Evolutionary conservation across 2,797 vertebrate genomes (phyloP).

Genomic region (Todus mexicanus): DNA sequence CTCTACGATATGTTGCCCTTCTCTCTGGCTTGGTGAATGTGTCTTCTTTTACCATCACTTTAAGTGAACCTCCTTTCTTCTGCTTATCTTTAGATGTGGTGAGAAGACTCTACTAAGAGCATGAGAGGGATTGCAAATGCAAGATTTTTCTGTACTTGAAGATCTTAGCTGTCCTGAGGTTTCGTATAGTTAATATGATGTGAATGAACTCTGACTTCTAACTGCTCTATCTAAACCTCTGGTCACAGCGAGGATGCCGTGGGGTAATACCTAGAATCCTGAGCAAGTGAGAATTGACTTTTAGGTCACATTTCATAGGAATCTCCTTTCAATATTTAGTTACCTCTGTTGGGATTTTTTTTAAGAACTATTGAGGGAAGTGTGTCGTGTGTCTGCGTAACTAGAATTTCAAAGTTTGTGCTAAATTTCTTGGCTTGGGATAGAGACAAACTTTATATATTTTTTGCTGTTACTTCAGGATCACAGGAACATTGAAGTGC

Average conservation of each 20-base stretch:
- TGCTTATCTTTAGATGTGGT: neutral
- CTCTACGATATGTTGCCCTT: neutral
- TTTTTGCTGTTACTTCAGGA: neutral
- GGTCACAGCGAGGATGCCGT: too few species aligned
- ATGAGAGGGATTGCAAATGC: neutral
- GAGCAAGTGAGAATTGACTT: neutral
- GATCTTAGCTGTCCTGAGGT: neutral
- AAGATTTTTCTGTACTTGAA: neutral
- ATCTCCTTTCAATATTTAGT: neutral
- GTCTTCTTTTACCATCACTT: neutral
- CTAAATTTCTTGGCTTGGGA: neutral
- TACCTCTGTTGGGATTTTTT: neutral
- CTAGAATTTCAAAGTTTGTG: neutral
- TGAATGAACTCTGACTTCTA: neutral
- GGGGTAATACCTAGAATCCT: neutral
- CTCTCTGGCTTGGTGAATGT: neutral
- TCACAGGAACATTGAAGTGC: neutral
- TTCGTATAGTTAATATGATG: fast-evolving
- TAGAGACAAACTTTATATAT: neutral
- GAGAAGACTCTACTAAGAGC: neutral
- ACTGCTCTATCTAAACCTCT: neutral
- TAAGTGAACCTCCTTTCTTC: neutral
- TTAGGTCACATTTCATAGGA: neutral
- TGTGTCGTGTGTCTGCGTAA: neutral
- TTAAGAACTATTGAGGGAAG: neutral